A percentile compares a stretch with the other conserved stretches of the same genome.
phyloP scores from a whole-genome alignment of 2,888 invertebrate species.

The Acheta domesticus region DNA sequence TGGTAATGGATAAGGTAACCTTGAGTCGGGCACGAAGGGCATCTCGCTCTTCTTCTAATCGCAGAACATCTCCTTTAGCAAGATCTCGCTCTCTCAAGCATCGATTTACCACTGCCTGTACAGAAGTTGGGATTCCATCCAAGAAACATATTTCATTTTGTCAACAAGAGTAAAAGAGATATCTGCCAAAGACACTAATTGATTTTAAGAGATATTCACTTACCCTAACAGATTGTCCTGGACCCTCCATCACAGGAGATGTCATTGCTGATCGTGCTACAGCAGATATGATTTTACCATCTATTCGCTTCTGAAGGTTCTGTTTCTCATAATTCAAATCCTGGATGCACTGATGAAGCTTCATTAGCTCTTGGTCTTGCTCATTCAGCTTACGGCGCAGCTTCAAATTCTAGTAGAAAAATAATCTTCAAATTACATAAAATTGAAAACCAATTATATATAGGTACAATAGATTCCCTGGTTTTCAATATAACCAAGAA shows the following conservation, averaged over 20 bases:
- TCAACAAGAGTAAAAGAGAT: not conserved
- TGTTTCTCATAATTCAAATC: conserved; percentile 49
- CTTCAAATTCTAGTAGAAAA: conserved; percentile 41
- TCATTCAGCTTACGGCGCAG: conserved; percentile 46
- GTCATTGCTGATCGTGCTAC: conserved; percentile 27
- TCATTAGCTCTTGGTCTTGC: conserved; percentile 47
- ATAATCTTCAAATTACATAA: conserved; percentile 11
- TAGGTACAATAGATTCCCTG: too few relatives aligned
- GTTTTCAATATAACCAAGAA: too few relatives aligned
- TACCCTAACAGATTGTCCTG: conserved; percentile 21
- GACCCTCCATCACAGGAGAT: conserved; percentile 11
- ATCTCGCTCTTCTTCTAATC: conserved; percentile 60
- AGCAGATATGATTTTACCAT: conserved; percentile 37
- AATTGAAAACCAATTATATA: not conserved
- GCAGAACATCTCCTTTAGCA: conserved; percentile 54
- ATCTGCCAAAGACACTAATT: not conserved
- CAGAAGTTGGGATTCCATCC: not conserved
- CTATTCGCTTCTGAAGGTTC: conserved; percentile 48
- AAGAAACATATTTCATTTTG: not conserved
- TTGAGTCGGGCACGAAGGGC: conserved; percentile 56
- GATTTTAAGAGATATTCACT: not conserved
- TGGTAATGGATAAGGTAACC: conserved; percentile 43
- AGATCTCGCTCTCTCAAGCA: conserved; percentile 58
- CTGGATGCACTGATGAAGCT: conserved; percentile 49
- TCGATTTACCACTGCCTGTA: conserved; percentile 45